Evolutionary conservation across 1,140 invertebrate species (phyloP), one percentile per base, ranked within the genome.

Genomic region (Hypothenemus hampei): DNA sequence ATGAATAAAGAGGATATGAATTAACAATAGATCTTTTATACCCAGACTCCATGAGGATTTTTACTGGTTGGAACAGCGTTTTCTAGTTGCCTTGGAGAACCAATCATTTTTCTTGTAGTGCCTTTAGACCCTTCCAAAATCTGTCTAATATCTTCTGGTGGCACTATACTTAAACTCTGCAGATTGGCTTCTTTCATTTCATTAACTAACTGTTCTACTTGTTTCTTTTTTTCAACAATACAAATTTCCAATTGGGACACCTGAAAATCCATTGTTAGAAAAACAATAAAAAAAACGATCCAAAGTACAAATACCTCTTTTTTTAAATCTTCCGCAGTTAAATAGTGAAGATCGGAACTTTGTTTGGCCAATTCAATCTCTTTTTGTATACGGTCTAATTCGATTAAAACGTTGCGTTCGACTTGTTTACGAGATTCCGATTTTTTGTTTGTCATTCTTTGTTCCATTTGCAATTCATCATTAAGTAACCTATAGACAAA

Each of bases 21-120:
- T 15, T 23, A 33, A 47, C 8, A n/a, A n/a, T n/a, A n/a, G n/a
- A n/a, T n/a, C 8, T 16, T 31, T 78, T 79, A 96, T 31, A 97
- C 92, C 93, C 93, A 97, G 44, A 97, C 92, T 19, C 93, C 93
- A 67, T 96, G 91, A 29, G 92, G 92, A 75, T 95, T 95, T 74
- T 94, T 93, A 71, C 88, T 93, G 13, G 91, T 93, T 33, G 91
- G 90, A 37, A 93, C 90, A 24, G 92, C 90, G 72, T 91, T 94
- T 74, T 94, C 91, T 29, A 94, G 73, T 71, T 94, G 89, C 58
- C 91, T 78, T 26, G 91, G 89, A 22, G 90, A 92, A 13, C 91
- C 90, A 61, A 93, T 88, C 73, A 95, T 93, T 71, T 89, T 84
- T 45, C 91, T 78, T 37, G 86, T 89, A 71, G 87, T 93, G 37